phyloP scores from a whole-genome alignment of 2,797 vertebrate species.

The Epinephelus malabaricus region DNA sequence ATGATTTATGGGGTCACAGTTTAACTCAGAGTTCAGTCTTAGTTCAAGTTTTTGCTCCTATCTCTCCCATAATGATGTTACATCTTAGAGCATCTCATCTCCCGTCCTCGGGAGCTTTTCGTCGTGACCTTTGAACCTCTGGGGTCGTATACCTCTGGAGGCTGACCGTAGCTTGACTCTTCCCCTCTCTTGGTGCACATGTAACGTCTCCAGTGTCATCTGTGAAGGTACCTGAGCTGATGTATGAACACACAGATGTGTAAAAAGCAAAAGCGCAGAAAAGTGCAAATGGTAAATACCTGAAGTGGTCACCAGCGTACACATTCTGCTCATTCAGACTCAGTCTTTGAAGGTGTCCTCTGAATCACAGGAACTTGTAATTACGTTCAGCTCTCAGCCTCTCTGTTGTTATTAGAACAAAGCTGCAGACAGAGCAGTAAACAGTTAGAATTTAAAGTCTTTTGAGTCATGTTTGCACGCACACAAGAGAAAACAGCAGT shows the following conservation, averaged over 20 bases:
- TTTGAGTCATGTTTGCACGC: slow-evolving; percentile 2
- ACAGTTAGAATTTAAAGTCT: slow-evolving; percentile 8
- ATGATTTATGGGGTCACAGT: slow-evolving; percentile 21
- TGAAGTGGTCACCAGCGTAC: slow-evolving; percentile 18
- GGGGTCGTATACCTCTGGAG: slow-evolving; percentile 43
- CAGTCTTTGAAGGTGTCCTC: slow-evolving; percentile 49
- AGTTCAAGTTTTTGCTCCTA: slow-evolving; percentile 58
- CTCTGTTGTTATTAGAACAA: slow-evolving; percentile 25
- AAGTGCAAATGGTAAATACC: slow-evolving; percentile 36
- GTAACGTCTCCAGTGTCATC: slow-evolving; percentile 33
- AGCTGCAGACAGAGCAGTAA: slow-evolving; percentile 29
- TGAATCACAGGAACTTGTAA: slow-evolving; percentile 47
- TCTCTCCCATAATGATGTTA: slow-evolving; percentile 36
- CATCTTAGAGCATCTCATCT: slow-evolving; percentile 53
- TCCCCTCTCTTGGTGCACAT: slow-evolving; percentile 18
- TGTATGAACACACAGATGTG: slow-evolving; percentile 1
- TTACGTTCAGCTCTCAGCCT: slow-evolving; percentile 34
- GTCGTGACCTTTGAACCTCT: slow-evolving; percentile 60
- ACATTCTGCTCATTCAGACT: slow-evolving; percentile 56
- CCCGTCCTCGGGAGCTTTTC: slow-evolving; percentile 43
- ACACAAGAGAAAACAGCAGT: neutral
- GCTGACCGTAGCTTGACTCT: slow-evolving; percentile 60
- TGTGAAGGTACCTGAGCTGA: slow-evolving; percentile 1
- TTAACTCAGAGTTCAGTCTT: slow-evolving; percentile 52
- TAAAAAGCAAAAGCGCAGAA: slow-evolving; percentile 15